Evolutionary conservation across 2,113 vertebrate species (phyloP), one percentile per base, ranked within the genome.

Genomic region (Herpetotheres cachinnans): DNA sequence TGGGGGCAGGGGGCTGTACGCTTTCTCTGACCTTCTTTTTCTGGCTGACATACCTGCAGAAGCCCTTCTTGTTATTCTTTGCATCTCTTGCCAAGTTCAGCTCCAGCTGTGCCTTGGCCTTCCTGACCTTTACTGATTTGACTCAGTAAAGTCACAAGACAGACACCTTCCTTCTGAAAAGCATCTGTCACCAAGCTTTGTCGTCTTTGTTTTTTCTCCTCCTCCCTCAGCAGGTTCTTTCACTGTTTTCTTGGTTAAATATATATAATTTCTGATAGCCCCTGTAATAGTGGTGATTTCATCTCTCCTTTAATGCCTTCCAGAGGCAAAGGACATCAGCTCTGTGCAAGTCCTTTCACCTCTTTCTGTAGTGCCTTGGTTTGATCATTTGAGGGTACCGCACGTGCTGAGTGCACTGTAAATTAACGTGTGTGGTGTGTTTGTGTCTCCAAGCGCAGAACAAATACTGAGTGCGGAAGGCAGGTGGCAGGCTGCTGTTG

Each of bases 401-500:
- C 34, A 24, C 1, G 5, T 65, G 22, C 29, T 2, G 36, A 16
- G 38, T 16, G n/a, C 11, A 0, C 56, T 44, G 47, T 54, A 50
- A 72, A 56, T 89, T 54, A 38, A 22, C 22, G 52, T 29, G 46
- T 16, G 40, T 18, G n/a, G 8, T 40, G 24, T 52, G 26, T 11
- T 63, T 1, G 0, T 34, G 2, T 16, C 29, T 54, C 25, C 18
- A 17, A 16, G 61, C 3, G 2, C 72, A 86, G 90, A 83, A 56
- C 59, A 89, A 95, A 54, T 56, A 32, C 72, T 86, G 46, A 65
- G 22, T 5, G 47, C 49, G 47, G 34, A 82, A 97, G 27, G 92
- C 73, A 95, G 82, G 89, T 94, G 58, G 54, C 88, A 95, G 87
- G 59, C 86, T 91, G 77, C 76, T 86, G 40, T 42, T 90, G 69